phyloP scores from a whole-genome alignment of 2,888 invertebrate genomes.

The Tricholauxania praeusta region DNA sequence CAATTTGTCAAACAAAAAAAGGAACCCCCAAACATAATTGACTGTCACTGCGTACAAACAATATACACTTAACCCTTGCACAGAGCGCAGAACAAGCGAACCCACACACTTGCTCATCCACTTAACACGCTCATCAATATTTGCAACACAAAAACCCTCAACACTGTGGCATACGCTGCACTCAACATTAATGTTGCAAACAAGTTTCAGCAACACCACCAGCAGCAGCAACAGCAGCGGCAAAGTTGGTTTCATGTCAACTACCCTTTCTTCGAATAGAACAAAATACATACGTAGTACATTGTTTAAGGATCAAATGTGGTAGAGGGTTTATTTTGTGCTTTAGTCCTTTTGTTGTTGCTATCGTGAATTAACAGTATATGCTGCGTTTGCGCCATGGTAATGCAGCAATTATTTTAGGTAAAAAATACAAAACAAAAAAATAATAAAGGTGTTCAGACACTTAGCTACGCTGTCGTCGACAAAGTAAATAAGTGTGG shows the following conservation, averaged over 20 bases:
- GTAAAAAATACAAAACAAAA: neutral
- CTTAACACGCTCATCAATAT: slow-evolving; percentile 62
- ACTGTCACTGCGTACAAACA: slow-evolving; percentile 3
- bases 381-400: slow-evolving; percentile 22
- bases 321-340: slow-evolving; percentile 9
- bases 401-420: slow-evolving; percentile 16
- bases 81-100: neutral
- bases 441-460: no score
- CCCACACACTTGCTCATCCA: slow-evolving; percentile 40
- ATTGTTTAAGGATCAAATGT: no score
- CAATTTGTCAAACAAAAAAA: neutral
- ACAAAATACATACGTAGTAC: no score
- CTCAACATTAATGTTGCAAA: slow-evolving; percentile 26
- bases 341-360: neutral
- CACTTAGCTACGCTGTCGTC: no score
- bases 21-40: slow-evolving; percentile 22
- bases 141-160: slow-evolving; percentile 33
- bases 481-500: no score
- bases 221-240: slow-evolving; percentile 4
- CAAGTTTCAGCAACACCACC: slow-evolving; percentile 4
- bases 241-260: neutral
- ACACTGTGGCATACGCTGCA: slow-evolving; percentile 23
- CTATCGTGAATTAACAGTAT: slow-evolving; percentile 12
- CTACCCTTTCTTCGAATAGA: neutral
- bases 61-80: neutral